Evolutionary conservation across 2,797 vertebrate genomes (phyloP), one percentile per base, ranked within the genome.

Genomic region (Lateolabrax maculatus): DNA sequence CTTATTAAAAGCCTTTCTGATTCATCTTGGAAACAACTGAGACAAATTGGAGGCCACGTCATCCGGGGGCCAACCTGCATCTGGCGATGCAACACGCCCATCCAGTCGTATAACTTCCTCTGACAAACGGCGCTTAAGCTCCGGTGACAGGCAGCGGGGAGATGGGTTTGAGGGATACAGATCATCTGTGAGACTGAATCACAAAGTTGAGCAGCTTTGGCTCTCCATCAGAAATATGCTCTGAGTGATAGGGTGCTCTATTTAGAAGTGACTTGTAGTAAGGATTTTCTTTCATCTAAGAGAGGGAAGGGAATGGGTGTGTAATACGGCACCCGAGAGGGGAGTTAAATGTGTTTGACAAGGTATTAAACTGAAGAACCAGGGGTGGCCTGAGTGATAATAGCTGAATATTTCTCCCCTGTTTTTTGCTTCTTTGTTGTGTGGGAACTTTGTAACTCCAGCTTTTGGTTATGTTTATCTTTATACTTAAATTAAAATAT

Each of bases 181-280:
- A 84, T 90, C 77, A 88, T 87, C 70, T 29, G 60, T 71, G 80
- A 85, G 67, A 61, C 76, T 73, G 76, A 86, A 88, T 83, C 78
- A 80, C 75, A 73, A 86, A 83, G 84, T 87, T 84, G 75, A 87
- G 77, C 60, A 43, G 89, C 85, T 90, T 89, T 86, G 79, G 74
- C 68, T 75, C 75, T 80, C 71, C 74, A 70, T 90, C 73, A 81
- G 75, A 84, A 87, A 77, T 78, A 86, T 46, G 76, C 71, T 84
- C 67, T 73, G 72, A 87, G 55, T 86, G 71, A 92, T 83, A 34
- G 62, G 72, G 66, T 82, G 86, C 69, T 46, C 82, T 87, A 80
- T 87, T 84, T 83, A 65, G 84, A 86, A 81, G 37, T 86, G 62
- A 87, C 73, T 70, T 68, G 68, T 65, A 43, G 70, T 76, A n/a